phyloP scores from a whole-genome alignment of 2,797 vertebrate species.

The Sparidentex hasta region DNA sequence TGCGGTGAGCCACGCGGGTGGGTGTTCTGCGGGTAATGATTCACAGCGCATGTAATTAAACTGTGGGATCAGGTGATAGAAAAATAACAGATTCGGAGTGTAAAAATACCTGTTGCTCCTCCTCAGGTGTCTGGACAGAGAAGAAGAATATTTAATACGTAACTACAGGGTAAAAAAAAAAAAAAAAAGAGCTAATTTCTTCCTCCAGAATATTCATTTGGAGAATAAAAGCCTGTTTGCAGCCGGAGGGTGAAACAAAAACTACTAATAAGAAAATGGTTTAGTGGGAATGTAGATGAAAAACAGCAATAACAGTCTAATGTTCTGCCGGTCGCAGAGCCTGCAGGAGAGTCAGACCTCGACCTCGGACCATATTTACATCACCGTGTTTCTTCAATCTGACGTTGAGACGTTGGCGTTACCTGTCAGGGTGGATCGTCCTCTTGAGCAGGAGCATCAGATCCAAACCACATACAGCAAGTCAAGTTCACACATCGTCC shows the following conservation, averaged over 20 bases:
- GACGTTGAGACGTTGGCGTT: too few species aligned
- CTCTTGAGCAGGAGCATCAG: too few species aligned
- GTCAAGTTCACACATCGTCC: too few species aligned
- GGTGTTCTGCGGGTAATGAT: conserved; percentile 33
- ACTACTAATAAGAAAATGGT: conserved; percentile 47
- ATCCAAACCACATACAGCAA: too few species aligned
- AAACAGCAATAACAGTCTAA: conserved; percentile 39
- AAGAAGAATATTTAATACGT: conserved; percentile 3
- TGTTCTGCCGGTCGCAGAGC: conserved; percentile 33
- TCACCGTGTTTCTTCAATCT: too few species aligned
- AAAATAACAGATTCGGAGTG: conserved; percentile 54
- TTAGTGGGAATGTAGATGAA: conserved; percentile 30
- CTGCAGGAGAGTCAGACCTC: conserved; percentile 21
- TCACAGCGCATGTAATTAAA: conserved; percentile 67
- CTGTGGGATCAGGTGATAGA: conserved; percentile 39
- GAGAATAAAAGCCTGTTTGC: conserved; percentile 37
- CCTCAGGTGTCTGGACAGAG: conserved; percentile 49
- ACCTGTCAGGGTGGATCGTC: too few species aligned
- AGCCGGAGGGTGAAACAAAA: conserved; percentile 46
- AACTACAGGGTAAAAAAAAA: conserved; percentile 31
- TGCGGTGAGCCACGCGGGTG: conserved; percentile 30
- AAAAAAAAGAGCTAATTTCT: conserved; percentile 29
- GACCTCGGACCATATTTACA: too few species aligned
- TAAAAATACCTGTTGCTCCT: conserved; percentile 44
- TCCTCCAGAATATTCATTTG: conserved; percentile 42